Base-by-base conservation (phyloP, 2,888 invertebrate species). In the Tryphoninae sp. region DNA sequence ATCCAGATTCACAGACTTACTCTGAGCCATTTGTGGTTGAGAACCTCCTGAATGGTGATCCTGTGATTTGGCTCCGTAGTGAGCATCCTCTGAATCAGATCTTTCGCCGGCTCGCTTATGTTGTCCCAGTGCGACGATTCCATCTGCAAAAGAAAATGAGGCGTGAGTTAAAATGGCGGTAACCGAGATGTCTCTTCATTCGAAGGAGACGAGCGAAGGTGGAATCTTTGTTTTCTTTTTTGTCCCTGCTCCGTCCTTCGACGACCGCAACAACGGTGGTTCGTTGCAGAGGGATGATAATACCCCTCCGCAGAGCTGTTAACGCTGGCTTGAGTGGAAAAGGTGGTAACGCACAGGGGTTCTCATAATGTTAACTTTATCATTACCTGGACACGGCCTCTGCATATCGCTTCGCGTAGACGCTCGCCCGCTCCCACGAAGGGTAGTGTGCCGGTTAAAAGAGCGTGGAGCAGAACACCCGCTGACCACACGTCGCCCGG, bases 401-500 rank as follows among this genome's bases (percentile, higher is more conserved):
- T 94, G 89, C 97, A 97, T 88, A 99, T 98, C 72, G 96, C 96
- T 90, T 98, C 98, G 90, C 98, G 97, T 85, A 99, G 94, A 86
- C 98, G 94, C 88, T 98, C 97, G 84, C 97, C 96, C 78, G 98
- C 98, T 65, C 99, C 99, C 86, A 96, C 95, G 92, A 99, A 99
- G 11, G 99, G 99, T 87, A 99, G 94, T 78, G 97, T 96, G 4
- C 99, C 99, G 64, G 98, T 97, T 53, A 99, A 94, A 59, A 99
- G 94, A 19, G 98, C 96, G 92, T 98, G 99, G 61, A 99, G 94
- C 87, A 99, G 94, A 73, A 99, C 97, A 9, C 99, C 99, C 40
- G 98, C 97, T 45, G 98, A 97, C 99, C 99, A 99, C 80, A 99
- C 97, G 92, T 99, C 99, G 84, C 98, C 98, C 0, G 98, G 96